phyloP scores from a whole-genome alignment of 2,797 vertebrate species.

The Molossus molossus region DNA sequence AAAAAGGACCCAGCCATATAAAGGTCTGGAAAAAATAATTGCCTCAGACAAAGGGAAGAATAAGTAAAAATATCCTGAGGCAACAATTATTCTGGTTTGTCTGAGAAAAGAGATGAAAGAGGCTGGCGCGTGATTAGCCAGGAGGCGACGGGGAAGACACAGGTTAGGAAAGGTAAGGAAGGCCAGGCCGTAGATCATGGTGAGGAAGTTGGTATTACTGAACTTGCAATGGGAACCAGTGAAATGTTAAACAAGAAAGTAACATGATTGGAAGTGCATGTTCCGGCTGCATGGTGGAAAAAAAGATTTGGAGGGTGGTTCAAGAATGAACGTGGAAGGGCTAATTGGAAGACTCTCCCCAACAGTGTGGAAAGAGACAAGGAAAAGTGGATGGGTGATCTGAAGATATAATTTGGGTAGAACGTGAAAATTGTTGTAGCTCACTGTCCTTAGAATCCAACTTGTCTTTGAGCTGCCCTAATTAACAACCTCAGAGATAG shows the following conservation, averaged over 20 bases:
- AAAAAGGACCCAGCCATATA: background rate
- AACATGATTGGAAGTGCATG: background rate
- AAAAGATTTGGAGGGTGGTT: background rate
- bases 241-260: background rate
- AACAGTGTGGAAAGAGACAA: background rate
- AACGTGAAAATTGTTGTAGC: too few relatives aligned
- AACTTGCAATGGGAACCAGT: background rate
- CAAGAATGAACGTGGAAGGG: background rate
- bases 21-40: background rate
- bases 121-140: background rate
- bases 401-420: background rate
- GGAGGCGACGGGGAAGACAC: background rate
- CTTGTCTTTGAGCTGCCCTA: too few relatives aligned
- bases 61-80: background rate
- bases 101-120: background rate
- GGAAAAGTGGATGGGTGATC: background rate
- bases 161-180: background rate
- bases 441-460: too few relatives aligned
- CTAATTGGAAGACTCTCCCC: background rate
- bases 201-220: background rate
- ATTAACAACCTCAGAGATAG: too few relatives aligned
- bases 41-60: background rate
- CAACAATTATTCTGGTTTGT: background rate
- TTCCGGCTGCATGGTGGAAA: background rate
- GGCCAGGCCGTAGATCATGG: background rate